Evolutionary conservation across 2,797 vertebrate species (phyloP).

Genomic region (Spea hammondii): DNA sequence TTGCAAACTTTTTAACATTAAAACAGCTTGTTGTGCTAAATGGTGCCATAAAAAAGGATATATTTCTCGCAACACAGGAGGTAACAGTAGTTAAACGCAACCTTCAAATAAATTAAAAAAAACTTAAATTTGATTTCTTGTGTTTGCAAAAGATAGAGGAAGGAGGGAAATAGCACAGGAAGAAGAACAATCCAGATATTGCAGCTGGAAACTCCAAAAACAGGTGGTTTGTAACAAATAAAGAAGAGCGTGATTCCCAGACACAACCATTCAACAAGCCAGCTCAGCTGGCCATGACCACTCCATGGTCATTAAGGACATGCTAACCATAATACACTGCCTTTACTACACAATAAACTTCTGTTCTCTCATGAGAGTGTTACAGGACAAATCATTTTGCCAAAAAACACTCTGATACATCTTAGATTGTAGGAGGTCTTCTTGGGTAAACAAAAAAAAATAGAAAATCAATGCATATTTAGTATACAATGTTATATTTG

Average conservation of each 20-base stretch:
- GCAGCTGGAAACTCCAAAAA: conserved; percentile 18
- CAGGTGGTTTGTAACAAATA: conserved; percentile 29
- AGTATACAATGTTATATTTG: too few relatives aligned
- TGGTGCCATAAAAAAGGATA: too few relatives aligned
- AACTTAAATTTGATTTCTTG: background rate
- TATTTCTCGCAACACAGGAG: background rate
- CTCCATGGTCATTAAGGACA: background rate
- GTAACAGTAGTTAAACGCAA: background rate
- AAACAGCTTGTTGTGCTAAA: too few relatives aligned
- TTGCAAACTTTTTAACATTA: background rate
- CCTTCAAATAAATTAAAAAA: background rate
- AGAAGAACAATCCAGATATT: conserved; percentile 24
- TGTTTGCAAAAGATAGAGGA: background rate
- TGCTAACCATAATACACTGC: background rate
- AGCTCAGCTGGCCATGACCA: conserved; percentile 18
- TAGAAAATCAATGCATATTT: too few relatives aligned
- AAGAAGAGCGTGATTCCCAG: background rate
- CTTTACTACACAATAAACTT: background rate
- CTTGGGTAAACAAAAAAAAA: background rate
- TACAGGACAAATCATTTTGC: background rate
- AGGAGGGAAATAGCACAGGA: conserved; percentile 15
- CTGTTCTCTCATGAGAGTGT: conserved; percentile 8
- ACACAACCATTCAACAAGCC: background rate
- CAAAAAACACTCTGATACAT: background rate
- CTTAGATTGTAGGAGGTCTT: conserved; percentile 28